These are phyloP conservation scores for Eupithecia inturbata DNA, from an alignment of 2,888 invertebrate genomes.

Conservation along the genomic window DNA sequence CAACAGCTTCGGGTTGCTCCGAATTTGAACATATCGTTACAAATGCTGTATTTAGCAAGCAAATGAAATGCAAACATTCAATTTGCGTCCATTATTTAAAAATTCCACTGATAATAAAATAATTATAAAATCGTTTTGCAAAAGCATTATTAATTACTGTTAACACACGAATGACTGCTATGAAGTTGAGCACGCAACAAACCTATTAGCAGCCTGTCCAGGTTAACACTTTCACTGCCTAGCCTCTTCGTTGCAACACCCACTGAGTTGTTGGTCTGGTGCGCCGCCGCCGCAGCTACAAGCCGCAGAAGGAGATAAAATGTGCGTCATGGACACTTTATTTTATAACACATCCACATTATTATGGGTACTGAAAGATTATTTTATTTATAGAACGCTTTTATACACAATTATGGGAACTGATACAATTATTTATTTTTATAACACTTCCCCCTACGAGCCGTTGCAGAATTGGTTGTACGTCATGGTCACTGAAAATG, in stretches of 20 bases:
- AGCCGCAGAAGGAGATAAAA: background rate
- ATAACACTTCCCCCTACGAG: too few species aligned
- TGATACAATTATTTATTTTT: too few species aligned
- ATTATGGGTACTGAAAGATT: too few species aligned
- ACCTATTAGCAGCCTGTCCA: slow-evolving; percentile 20
- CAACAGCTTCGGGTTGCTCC: background rate
- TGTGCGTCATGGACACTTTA: background rate
- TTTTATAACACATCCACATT: too few species aligned
- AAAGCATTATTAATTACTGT: slow-evolving; percentile 21
- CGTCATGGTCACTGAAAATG: too few species aligned
- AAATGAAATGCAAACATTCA: background rate
- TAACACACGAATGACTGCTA: slow-evolving; percentile 21
- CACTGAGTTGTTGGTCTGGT: too few species aligned
- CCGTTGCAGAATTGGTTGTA: too few species aligned
- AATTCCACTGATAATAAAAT: background rate
- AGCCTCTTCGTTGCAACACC: background rate
- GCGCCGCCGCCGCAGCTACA: background rate
- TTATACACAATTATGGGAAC: too few species aligned
- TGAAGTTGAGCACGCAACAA: slow-evolving; percentile 20
- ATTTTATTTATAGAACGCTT: too few species aligned
- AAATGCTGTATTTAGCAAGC: background rate
- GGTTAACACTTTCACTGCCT: background rate
- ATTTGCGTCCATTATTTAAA: background rate
- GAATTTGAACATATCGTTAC: background rate
- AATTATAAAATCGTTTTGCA: slow-evolving; percentile 24